Evolutionary conservation across 1,140 invertebrate species (phyloP), one percentile per base, ranked within the genome.

Genomic region (Drosophila ambigua): DNA sequence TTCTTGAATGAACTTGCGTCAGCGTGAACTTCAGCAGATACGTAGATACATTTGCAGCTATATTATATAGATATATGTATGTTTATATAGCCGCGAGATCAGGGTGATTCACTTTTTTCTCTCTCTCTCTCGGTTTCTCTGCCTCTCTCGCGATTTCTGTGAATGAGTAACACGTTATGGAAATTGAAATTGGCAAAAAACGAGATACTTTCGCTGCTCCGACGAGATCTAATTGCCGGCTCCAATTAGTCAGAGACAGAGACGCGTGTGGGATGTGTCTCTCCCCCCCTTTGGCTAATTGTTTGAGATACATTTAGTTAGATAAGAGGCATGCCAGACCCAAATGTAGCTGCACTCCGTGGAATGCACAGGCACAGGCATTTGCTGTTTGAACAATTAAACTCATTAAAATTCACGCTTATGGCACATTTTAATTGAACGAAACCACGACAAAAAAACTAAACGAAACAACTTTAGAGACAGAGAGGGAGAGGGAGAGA

Each of bases 371-470:
- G n/a, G 26, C 52, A 16, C 20, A 8, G n/a, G 8, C 64, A 65
- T 57, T 76, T 64, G 66, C 82, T 74, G 58, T 60, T 54, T 46
- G 11, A 58, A 64, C 79, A 82, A 82, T 83, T 83, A 82, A 83
- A 74, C 72, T 84, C 83, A 83, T 84, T 83, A 71, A 84, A 72
- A 79, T 84, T 79, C 74, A 84, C 80, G 80, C 80, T 84, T 84
- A 79, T 83, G 80, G 80, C 80, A 71, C 80, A 84, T 76, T 84
- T 84, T 87, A 87, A 87, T 88, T 74, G 11, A 35, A 65, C 16
- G 49, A 58, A 41, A 81, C 61, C 4, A 31, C 20, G 50, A 39
- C 51, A n/a, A 75, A 64, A 63, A 35, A 62, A 20, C 20, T 20
- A 20, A 20, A 20, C 20, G 52, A 28, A 72, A 57, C 24, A 24